Evolutionary conservation across 1,140 invertebrate species (phyloP).

Genomic region (Eufriesea mexicana): DNA sequence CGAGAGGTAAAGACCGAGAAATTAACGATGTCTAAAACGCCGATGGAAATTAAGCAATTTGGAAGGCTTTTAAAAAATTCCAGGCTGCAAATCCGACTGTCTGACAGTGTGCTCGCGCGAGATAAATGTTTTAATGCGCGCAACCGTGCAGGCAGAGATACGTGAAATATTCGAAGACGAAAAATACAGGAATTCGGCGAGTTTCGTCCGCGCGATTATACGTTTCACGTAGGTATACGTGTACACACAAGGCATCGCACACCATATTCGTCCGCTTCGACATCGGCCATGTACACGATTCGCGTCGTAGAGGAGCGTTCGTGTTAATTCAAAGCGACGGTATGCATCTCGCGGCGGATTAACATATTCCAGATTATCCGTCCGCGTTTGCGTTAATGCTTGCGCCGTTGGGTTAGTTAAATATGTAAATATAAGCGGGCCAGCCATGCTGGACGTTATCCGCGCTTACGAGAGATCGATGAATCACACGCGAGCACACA

Average conservation of each 20-base stretch:
- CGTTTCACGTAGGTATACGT: not conserved
- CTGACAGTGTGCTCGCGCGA: no score
- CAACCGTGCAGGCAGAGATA: not conserved
- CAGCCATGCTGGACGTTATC: constrained; percentile 54
- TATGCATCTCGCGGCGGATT: constrained; percentile 56
- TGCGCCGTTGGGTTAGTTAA: constrained; percentile 68
- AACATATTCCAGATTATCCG: constrained; percentile 65
- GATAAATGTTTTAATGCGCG: not conserved
- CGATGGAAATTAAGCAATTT: no score
- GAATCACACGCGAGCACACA: constrained; percentile 5
- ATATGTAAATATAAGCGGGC: constrained; percentile 73
- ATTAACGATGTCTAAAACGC: no score
- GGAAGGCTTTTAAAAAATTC: no score
- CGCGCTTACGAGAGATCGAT: constrained; percentile 51
- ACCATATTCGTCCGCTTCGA: constrained; percentile 38
- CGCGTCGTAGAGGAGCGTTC: constrained; percentile 46
- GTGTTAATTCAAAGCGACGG: constrained; percentile 67
- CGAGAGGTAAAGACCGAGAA: no score
- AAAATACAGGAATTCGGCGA: not conserved
- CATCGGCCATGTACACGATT: constrained; percentile 19
- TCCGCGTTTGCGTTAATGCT: constrained; percentile 70
- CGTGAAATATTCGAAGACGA: not conserved
- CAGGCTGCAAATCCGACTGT: not conserved
- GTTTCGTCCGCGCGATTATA: not conserved
- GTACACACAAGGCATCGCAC: not conserved